A percentile compares a stretch with the other conserved stretches of the same genome.
Evolutionary conservation across 2,113 vertebrate genomes (phyloP).

Genomic region (Embiotoca jacksoni): DNA sequence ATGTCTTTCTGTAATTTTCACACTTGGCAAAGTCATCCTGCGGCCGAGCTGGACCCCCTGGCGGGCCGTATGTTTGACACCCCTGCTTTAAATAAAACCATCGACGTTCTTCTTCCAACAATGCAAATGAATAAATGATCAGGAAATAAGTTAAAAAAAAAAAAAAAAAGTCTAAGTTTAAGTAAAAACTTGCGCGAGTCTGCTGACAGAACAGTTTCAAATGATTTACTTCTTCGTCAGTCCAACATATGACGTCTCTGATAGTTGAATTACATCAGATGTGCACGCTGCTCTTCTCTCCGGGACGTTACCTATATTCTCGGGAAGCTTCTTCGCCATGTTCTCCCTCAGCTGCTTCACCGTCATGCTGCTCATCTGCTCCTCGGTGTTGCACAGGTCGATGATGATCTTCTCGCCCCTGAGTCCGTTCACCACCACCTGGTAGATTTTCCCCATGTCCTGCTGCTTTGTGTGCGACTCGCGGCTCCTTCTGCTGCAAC

Average conservation of each 20-base stretch:
- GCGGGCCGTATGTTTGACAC: too few relatives aligned
- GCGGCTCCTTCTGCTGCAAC: rapidly evolving
- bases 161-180: too few relatives aligned
- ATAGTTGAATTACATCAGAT: neutral
- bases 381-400: conserved; percentile 72
- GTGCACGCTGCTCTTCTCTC: neutral
- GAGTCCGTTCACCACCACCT: conserved; percentile 57
- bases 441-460: conserved; percentile 72
- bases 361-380: conserved; percentile 69
- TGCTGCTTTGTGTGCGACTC: rapidly evolving
- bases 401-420: conserved; percentile 59
- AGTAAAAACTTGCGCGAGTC: too few relatives aligned
- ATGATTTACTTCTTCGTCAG: neutral
- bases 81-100: too few relatives aligned
- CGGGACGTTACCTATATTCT: neutral
- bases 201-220: too few relatives aligned
- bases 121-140: too few relatives aligned
- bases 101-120: too few relatives aligned
- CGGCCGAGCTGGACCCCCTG: too few relatives aligned
- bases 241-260: too few relatives aligned
- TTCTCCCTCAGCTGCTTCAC: conserved; percentile 72
- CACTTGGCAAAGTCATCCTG: too few relatives aligned
- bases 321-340: conserved; percentile 47
- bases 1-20: too few relatives aligned
- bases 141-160: too few relatives aligned